Percentiles rank a stretch among this genome's conserved stretches.
Conservation (phyloP, 2,797 vertebrate genomes). For the Anabacerthia variegaticeps region DNA sequence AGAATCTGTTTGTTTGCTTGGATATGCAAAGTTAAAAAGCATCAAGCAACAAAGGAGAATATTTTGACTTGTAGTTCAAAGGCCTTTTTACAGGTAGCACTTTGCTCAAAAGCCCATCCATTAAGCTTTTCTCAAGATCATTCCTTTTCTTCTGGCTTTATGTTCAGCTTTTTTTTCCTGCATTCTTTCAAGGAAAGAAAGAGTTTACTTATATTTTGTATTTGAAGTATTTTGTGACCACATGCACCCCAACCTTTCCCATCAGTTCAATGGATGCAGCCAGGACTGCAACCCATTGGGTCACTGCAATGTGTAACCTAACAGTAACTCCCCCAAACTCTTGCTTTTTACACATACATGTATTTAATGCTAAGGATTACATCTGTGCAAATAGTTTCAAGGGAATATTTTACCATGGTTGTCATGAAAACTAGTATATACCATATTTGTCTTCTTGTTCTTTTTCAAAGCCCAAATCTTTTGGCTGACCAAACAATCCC, state of each 20-base stretch:
- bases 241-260: background rate
- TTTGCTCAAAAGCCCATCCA: background rate
- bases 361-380: background rate
- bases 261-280: background rate
- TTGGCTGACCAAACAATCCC: conserved; percentile 40
- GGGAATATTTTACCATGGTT: background rate
- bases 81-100: background rate
- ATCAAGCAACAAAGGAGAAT: background rate
- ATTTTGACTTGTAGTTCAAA: background rate
- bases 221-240: background rate
- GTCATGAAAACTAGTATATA: background rate
- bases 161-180: background rate
- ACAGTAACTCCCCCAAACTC: background rate
- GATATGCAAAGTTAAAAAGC: background rate
- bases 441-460: background rate
- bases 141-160: background rate
- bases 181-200: background rate
- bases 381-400: background rate
- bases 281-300: background rate
- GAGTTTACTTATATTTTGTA: background rate
- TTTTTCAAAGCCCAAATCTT: conserved; percentile 34
- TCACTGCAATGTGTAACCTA: background rate
- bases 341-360: fast-evolving
- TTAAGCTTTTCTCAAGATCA: background rate
- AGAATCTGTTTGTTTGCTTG: background rate